Evolutionary conservation across 2,113 vertebrate genomes (phyloP).

Genomic region (Campylomormyrus tamandua): DNA sequence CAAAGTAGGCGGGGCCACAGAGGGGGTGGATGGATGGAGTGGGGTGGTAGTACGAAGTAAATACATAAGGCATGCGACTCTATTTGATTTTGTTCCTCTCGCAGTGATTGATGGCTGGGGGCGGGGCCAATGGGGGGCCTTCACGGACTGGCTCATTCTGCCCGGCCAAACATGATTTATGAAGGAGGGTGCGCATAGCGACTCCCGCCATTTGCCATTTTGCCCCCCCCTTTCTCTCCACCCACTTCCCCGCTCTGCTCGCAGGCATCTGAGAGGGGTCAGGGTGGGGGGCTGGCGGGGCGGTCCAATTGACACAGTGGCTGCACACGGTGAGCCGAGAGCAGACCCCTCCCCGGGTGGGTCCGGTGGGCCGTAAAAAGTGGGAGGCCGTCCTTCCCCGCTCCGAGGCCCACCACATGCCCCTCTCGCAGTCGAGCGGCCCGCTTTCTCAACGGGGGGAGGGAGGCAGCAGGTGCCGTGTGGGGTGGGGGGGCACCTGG

Average conservation of each 20-base stretch:
- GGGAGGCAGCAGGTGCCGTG: neutral
- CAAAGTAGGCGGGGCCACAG: neutral
- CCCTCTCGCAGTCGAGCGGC: neutral
- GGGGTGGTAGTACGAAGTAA: neutral
- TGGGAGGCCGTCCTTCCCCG: neutral
- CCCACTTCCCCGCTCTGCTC: slow-evolving; percentile 43
- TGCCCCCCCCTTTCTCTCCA: slow-evolving; percentile 27
- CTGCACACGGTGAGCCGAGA: slow-evolving; percentile 44
- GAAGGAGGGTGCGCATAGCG: slow-evolving; percentile 51
- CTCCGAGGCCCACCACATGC: neutral
- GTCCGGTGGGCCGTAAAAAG: neutral
- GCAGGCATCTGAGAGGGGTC: slow-evolving; percentile 48
- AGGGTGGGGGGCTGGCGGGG: slow-evolving; percentile 22
- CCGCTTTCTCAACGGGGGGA: neutral
- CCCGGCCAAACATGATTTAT: slow-evolving; percentile 67
- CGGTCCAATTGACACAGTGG: slow-evolving; percentile 51
- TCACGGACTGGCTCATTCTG: slow-evolving; percentile 61
- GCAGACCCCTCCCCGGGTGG: neutral
- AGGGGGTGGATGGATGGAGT: neutral
- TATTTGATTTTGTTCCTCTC: slow-evolving; percentile 15
- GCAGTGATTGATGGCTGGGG: slow-evolving; percentile 62
- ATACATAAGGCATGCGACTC: slow-evolving; percentile 4
- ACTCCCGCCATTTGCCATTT: slow-evolving; percentile 59
- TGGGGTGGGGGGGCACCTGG: neutral
- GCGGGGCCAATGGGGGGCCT: slow-evolving; percentile 57